Evolutionary conservation across 2,888 invertebrate genomes (phyloP), one percentile per base, ranked within the genome.

Genomic region (Disparrhopalites patrizii): DNA sequence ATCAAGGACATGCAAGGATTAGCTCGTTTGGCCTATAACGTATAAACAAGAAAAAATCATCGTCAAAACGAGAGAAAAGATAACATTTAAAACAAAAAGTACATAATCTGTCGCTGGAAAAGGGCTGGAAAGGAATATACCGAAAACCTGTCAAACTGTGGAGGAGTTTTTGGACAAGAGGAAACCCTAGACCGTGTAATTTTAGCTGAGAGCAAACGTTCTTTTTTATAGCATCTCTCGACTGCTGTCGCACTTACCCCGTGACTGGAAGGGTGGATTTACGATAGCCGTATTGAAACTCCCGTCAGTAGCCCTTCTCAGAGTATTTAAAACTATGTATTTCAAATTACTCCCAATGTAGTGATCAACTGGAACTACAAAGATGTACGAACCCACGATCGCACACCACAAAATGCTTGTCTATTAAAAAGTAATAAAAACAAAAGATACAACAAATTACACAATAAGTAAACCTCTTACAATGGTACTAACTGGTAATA

Each of bases 271-370:
- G 0, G 87, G 86, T 23, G 85, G 84, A 70, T 83, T 79, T 55
- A 87, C 77, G 25, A 84, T 79, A 25, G 85, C 87, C 20, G 78
- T 76, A 55, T 83, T 81, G 73, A 87, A 89, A n/a, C 81, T 79
- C 0, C 80, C 76, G 10, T 86, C 83, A 0, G 83, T 82, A 0
- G 85, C 83, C 69, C 89, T 82, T 69, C 88, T 80, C n/a, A 87
- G 77, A 0, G 83, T 81, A 76, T 89, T 89, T 23, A 88, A 80
- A 1, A 88, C 73, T 36, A 89, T 86, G 76, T 86, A 88, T 74
- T 86, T 86, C 72, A 90, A 78, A 78, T 84, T 85, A 31, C 86
- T 83, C 27, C 86, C 86, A 68, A 84, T 70, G 75, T 84, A 87
- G 76, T 84, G 84, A 79, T 88, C 89, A 13, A 88, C 77, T 40